Percentiles rank a stretch among this genome's conserved stretches.
These are phyloP conservation scores for Ctenicera cuprea DNA, from an alignment of 2,888 invertebrate species.

Conservation along the genomic window DNA sequence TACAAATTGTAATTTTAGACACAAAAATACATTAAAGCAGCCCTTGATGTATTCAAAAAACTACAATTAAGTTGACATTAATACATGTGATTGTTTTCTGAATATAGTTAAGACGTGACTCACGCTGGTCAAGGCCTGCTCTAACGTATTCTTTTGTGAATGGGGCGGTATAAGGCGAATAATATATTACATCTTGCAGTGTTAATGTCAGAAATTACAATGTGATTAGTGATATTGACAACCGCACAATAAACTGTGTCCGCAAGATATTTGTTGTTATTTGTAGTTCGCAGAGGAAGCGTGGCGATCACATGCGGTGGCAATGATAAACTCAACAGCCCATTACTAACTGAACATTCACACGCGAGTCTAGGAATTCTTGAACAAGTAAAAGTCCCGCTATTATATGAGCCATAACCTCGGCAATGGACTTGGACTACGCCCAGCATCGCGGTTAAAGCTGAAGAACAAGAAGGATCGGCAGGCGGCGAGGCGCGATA, in stretches of 20 bases:
- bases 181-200: too few relatives aligned
- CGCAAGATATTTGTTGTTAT: neutral
- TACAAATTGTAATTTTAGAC: too few relatives aligned
- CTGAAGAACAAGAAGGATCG: constrained; percentile 13
- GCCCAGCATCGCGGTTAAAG: constrained; percentile 8
- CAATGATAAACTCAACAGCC: constrained; percentile 15
- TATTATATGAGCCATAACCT: constrained; percentile 34
- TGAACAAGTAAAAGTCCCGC: constrained; percentile 41
- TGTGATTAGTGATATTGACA: neutral
- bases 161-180: too few relatives aligned
- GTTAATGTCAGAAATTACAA: too few relatives aligned
- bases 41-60: too few relatives aligned
- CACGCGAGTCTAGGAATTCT: constrained; percentile 34
- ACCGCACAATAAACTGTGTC: neutral
- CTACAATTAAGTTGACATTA: too few relatives aligned
- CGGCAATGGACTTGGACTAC: constrained; percentile 39
- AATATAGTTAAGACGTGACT: too few relatives aligned
- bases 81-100: too few relatives aligned
- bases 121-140: too few relatives aligned
- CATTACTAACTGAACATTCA: constrained; percentile 24
- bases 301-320: neutral
- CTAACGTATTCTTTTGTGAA: too few relatives aligned
- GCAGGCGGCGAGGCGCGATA: constrained; percentile 8
- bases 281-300: neutral
- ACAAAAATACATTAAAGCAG: too few relatives aligned